Evolutionary conservation across 1,140 invertebrate genomes (phyloP).

Genomic region (Reticulitermes speratus): DNA sequence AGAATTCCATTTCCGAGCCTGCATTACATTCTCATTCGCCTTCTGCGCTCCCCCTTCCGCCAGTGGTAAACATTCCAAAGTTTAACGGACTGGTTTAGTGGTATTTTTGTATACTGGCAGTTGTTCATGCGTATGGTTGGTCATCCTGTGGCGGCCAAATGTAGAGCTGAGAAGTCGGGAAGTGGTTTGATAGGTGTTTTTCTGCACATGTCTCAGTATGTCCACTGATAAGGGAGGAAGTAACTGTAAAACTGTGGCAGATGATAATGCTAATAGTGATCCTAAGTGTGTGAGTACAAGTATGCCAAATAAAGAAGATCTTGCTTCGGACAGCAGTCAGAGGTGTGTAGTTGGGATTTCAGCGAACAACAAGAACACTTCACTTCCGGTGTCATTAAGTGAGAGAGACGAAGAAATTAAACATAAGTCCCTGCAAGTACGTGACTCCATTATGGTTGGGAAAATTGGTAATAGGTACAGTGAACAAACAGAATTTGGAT

Average conservation of each 20-base stretch:
- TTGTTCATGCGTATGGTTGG: constrained; percentile 42
- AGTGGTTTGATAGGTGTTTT: neutral
- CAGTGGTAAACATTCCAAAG: too few species aligned
- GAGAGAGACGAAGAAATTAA: neutral
- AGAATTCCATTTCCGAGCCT: constrained; percentile 59
- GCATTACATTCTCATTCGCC: constrained; percentile 60
- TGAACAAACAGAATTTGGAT: neutral
- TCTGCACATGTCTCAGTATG: neutral
- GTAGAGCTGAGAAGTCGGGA: too few species aligned
- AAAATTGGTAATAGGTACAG: neutral
- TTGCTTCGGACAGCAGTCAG: neutral
- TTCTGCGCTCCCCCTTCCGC: constrained; percentile 37
- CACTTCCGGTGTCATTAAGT: neutral
- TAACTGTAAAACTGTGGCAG: neutral
- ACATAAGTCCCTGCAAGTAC: neutral
- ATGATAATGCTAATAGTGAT: neutral
- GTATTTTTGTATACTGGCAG: too few species aligned
- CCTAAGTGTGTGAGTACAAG: neutral
- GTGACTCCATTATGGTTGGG: neutral
- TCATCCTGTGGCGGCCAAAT: neutral
- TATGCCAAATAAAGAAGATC: neutral
- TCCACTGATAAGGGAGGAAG: neutral
- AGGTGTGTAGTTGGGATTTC: neutral
- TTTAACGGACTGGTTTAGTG: too few species aligned
- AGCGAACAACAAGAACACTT: neutral